These are phyloP conservation scores for Geococcyx californianus DNA, from an alignment of 2,113 vertebrate genomes.

Conservation along the genomic window DNA sequence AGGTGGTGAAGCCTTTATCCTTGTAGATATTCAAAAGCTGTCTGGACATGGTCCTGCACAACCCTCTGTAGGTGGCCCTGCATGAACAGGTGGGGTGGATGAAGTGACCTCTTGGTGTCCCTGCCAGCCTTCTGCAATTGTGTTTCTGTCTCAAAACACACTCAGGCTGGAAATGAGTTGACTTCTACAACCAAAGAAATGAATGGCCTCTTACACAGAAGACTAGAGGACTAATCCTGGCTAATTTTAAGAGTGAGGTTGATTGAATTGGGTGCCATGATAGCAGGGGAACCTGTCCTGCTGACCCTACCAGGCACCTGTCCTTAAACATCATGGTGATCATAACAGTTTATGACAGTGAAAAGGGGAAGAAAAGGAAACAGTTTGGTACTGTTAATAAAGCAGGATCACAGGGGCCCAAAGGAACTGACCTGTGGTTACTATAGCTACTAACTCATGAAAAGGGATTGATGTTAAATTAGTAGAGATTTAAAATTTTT, in stretches of 20 bases:
- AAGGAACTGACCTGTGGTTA: neutral
- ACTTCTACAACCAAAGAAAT: neutral
- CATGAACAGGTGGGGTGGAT: neutral
- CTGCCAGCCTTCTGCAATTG: neutral
- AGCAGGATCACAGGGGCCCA: neutral
- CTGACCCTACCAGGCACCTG: neutral
- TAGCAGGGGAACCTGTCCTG: neutral
- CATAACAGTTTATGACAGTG: neutral
- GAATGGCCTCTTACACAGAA: neutral
- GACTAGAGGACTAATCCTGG: neutral
- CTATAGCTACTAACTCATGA: neutral
- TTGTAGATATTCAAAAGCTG: neutral
- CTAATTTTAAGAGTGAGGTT: neutral
- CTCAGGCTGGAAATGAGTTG: neutral
- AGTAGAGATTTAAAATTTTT: neutral
- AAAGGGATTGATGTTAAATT: neutral
- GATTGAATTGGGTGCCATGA: neutral
- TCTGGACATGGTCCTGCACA: neutral
- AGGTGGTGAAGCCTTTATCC: neutral
- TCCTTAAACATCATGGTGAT: neutral
- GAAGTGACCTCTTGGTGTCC: neutral
- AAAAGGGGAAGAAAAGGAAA: neutral
- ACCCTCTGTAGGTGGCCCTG: neutral
- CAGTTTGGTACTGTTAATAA: neutral
- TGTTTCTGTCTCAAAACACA: neutral